A percentile compares a stretch with the other conserved stretches of the same genome.
phyloP scores from a whole-genome alignment of 1,140 invertebrate species.

The Papilio helenus region DNA sequence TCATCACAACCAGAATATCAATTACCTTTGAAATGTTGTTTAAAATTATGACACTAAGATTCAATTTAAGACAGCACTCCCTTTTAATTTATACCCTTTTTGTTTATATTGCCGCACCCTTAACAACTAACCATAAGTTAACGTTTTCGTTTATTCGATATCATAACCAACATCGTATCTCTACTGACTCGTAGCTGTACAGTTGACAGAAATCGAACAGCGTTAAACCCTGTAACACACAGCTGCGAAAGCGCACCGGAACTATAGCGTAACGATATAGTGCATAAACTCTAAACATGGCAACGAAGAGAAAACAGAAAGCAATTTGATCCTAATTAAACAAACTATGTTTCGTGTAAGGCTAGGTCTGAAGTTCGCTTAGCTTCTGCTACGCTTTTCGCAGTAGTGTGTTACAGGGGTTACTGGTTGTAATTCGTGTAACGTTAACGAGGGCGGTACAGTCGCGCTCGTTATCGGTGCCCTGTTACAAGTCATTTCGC shows the following conservation, averaged over 20 bases:
- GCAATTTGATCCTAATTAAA: too few species aligned
- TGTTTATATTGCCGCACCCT: too few species aligned
- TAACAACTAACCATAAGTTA: background rate
- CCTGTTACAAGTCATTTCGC: constrained; percentile 35
- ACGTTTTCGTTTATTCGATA: constrained; percentile 5
- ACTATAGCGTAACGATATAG: background rate
- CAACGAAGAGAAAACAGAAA: background rate
- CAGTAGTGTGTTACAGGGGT: background rate
- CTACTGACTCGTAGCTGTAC: background rate
- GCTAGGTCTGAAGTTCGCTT: background rate
- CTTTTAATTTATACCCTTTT: too few species aligned
- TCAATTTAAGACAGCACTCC: too few species aligned
- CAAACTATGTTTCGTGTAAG: background rate
- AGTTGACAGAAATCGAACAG: background rate
- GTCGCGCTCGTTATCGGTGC: constrained; percentile 29
- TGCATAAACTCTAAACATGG: background rate
- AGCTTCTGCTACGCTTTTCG: background rate
- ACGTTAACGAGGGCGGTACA: constrained; percentile 30
- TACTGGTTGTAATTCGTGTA: constrained; percentile 20
- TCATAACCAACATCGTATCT: background rate
- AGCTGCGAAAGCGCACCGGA: background rate
- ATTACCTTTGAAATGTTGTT: background rate
- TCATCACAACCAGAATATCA: background rate
- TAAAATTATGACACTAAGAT: too few species aligned
- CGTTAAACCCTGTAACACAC: background rate